Percentiles rank a stretch among this genome's conserved stretches.
Evolutionary conservation across 2,888 invertebrate species (phyloP).

Genomic region (Xanthorhoe spadicearia): DNA sequence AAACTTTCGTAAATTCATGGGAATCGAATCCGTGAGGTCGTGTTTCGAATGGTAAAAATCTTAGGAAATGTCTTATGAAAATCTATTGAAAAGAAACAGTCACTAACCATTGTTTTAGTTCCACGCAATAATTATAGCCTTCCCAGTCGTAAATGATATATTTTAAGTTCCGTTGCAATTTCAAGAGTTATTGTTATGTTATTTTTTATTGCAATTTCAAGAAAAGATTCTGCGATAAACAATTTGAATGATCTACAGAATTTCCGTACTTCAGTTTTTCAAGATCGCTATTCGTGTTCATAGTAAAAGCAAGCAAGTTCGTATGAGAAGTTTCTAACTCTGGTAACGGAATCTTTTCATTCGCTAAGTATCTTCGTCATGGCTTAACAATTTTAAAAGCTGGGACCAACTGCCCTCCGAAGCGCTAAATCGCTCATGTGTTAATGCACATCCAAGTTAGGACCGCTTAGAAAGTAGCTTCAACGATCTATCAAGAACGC

Average conservation of each 20-base stretch:
- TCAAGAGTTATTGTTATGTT: background rate
- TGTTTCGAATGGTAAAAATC: constrained; percentile 33
- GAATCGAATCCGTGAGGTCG: constrained; percentile 43
- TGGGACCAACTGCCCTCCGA: too few relatives aligned
- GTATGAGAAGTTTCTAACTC: too few relatives aligned
- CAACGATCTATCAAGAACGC: too few relatives aligned
- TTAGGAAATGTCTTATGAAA: background rate
- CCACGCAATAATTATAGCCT: background rate
- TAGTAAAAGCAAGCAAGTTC: too few relatives aligned
- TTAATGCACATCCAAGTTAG: too few relatives aligned
- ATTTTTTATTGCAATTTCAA: background rate
- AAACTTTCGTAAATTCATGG: constrained; percentile 48
- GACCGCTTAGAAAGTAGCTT: too few relatives aligned
- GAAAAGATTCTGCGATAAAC: background rate
- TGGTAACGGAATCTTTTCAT: too few relatives aligned
- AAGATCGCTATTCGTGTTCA: background rate
- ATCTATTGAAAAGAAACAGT: constrained; percentile 24
- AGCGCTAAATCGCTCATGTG: too few relatives aligned
- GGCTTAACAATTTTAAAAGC: too few relatives aligned
- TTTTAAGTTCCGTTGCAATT: background rate
- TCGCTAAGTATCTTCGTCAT: too few relatives aligned
- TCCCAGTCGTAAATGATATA: background rate
- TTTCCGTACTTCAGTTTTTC: background rate
- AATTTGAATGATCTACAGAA: background rate
- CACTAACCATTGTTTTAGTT: background rate